A percentile compares a stretch with the other conserved stretches of the same genome.
These are phyloP conservation scores for Acrocera orbiculus DNA, from an alignment of 2,888 invertebrate genomes.

Conservation along the genomic window DNA sequence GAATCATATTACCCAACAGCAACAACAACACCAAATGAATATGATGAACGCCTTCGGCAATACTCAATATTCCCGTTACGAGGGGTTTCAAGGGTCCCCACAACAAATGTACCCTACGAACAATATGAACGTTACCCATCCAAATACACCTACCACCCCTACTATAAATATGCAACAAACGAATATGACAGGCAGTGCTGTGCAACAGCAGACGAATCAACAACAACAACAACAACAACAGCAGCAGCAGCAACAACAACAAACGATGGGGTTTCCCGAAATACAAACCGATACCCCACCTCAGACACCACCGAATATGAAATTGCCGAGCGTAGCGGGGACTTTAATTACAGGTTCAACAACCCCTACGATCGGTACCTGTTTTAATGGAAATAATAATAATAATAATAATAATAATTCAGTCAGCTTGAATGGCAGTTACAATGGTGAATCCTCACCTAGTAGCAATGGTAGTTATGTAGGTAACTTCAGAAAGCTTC, in stretches of 20 bases:
- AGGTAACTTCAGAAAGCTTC: slow-evolving; percentile 18
- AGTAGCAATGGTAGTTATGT: slow-evolving; percentile 15
- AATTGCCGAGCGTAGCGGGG: slow-evolving; percentile 63
- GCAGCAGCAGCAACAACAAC: slow-evolving; percentile 23
- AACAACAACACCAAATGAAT: slow-evolving; percentile 16
- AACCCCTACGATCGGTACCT: slow-evolving; percentile 37
- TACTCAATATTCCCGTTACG: slow-evolving; percentile 44
- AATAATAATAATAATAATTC: slow-evolving; percentile 10
- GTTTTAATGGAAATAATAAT: slow-evolving; percentile 24
- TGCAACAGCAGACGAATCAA: slow-evolving; percentile 11
- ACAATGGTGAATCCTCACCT: slow-evolving; percentile 14
- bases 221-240: slow-evolving; percentile 16
- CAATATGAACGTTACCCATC: slow-evolving; percentile 17
- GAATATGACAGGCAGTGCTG: too few relatives aligned
- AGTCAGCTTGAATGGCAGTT: slow-evolving; percentile 11
- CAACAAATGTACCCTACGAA: slow-evolving; percentile 21
- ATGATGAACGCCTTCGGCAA: slow-evolving; percentile 34
- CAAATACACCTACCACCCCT: slow-evolving; percentile 21
- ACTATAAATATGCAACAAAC: slow-evolving; percentile 17
- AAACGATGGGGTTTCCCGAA: slow-evolving; percentile 61
- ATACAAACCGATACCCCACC: slow-evolving; percentile 78
- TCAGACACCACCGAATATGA: slow-evolving; percentile 88
- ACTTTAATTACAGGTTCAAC: slow-evolving; percentile 47
- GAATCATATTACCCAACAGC: slow-evolving; percentile 21
- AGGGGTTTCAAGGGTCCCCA: slow-evolving; percentile 44